Percentiles rank a stretch among this genome's conserved stretches.
phyloP scores from a whole-genome alignment of 2,888 invertebrate species.

The Eurytoma californica region DNA sequence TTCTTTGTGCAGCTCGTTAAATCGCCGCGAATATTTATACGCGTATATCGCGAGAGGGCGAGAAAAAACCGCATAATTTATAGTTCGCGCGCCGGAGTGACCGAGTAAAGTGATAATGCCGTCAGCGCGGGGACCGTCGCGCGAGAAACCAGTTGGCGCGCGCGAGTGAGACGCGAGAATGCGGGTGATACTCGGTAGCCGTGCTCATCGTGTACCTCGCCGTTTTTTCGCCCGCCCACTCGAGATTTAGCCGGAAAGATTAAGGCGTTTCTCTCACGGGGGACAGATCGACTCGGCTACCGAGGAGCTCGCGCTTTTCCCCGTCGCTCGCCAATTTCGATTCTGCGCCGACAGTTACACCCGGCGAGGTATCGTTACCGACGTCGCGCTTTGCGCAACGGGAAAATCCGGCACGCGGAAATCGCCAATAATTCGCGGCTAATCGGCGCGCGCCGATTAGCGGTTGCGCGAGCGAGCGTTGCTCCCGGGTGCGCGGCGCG shows the following conservation, averaged over 20 bases:
- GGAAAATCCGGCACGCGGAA: neutral
- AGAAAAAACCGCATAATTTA: neutral
- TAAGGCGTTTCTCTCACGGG: constrained; percentile 30
- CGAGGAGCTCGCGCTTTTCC: constrained; percentile 7
- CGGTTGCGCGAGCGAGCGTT: neutral
- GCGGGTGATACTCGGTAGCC: constrained; percentile 1
- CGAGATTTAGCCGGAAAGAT: constrained; percentile 51
- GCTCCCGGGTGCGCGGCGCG: constrained; percentile 54
- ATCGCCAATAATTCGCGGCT: constrained; percentile 7
- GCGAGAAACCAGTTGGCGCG: constrained; percentile 32
- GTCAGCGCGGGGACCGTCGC: constrained; percentile 2
- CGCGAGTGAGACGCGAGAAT: constrained; percentile 13
- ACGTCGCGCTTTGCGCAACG: neutral
- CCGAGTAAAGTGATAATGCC: constrained; percentile 19
- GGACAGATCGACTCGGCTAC: constrained; percentile 2
- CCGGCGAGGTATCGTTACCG: neutral
- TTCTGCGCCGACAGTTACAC: neutral
- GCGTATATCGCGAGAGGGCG: neutral
- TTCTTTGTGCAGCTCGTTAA: too few species aligned
- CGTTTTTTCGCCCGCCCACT: constrained; percentile 15
- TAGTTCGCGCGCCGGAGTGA: neutral
- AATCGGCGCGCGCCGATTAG: neutral
- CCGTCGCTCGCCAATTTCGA: neutral
- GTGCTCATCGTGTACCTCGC: constrained; percentile 9
- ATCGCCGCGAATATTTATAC: too few species aligned